A percentile compares a stretch with the other conserved stretches of the same genome.
These are phyloP conservation scores for Trissolcus japonicus DNA, from an alignment of 2,888 invertebrate species.

Conservation along the genomic window DNA sequence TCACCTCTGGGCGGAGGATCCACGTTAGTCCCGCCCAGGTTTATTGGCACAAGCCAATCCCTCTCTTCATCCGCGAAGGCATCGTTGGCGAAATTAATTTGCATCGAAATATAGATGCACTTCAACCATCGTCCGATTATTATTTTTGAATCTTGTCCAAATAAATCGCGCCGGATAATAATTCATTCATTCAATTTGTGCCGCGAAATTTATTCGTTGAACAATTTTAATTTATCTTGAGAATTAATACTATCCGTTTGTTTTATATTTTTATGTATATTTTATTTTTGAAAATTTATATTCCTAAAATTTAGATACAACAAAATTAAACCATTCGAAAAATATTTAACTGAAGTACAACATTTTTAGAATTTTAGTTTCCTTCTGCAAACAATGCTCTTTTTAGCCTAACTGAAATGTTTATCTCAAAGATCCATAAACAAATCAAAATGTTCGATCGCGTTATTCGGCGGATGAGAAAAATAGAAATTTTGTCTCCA, in stretches of 20 bases:
- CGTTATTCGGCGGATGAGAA: not conserved
- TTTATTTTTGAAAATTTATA: too few relatives aligned
- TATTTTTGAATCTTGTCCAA: conserved; percentile 13
- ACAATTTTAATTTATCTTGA: too few relatives aligned
- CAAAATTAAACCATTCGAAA: too few relatives aligned
- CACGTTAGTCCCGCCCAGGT: conserved; percentile 68
- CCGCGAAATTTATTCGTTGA: conserved; percentile 59
- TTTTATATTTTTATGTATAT: too few relatives aligned
- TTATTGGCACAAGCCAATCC: conserved; percentile 65
- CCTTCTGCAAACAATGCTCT: not conserved
- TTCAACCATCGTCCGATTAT: conserved; percentile 12
- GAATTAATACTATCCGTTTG: too few relatives aligned
- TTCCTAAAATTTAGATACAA: too few relatives aligned
- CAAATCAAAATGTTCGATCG: not conserved
- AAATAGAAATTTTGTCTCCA: conserved; percentile 10
- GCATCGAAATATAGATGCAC: conserved; percentile 22
- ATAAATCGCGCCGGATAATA: conserved; percentile 4
- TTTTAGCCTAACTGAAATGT: conserved; percentile 3
- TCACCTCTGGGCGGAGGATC: conserved; percentile 69
- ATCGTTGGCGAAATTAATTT: conserved; percentile 15
- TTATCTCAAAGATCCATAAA: not conserved
- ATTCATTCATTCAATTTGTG: conserved; percentile 21
- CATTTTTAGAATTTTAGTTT: not conserved
- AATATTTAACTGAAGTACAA: too few relatives aligned
- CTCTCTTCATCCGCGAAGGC: not conserved